Conservation (phyloP, 2,888 invertebrate species). For the Cosmia trapezina region DNA sequence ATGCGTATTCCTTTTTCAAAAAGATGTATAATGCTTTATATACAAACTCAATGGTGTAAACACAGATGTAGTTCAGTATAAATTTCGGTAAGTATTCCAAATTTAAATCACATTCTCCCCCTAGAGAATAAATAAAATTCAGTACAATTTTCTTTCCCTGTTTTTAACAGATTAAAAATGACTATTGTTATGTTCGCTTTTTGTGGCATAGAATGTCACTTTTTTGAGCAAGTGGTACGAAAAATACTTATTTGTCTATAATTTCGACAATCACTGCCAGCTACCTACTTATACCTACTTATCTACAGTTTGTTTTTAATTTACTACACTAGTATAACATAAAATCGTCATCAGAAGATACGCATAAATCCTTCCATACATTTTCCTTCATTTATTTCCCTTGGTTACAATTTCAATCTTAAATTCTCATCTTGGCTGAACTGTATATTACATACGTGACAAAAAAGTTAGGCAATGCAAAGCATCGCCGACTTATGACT, state of each 20-base stretch:
- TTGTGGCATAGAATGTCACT: too few species aligned
- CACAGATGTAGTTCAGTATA: too few species aligned
- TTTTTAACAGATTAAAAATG: too few species aligned
- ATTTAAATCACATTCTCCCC: too few species aligned
- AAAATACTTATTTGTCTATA: not conserved
- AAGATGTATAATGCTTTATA: too few species aligned
- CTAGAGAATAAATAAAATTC: too few species aligned
- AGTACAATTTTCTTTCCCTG: too few species aligned
- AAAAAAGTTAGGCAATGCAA: constrained; percentile 58
- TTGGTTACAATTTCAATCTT: constrained; percentile 32
- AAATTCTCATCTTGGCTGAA: constrained; percentile 24
- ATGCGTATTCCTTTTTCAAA: too few species aligned
- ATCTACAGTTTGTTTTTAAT: not conserved
- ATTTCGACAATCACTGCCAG: not conserved
- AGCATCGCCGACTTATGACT: constrained; percentile 58
- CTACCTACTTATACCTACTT: not conserved
- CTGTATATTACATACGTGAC: constrained; percentile 53
- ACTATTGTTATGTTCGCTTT: too few species aligned
- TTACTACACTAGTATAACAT: not conserved
- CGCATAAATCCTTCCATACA: not conserved
- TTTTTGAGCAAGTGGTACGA: too few species aligned
- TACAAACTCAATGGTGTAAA: too few species aligned
- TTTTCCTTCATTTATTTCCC: constrained; percentile 3
- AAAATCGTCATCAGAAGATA: not conserved
- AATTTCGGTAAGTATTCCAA: too few species aligned